A percentile compares a stretch with the other conserved stretches of the same genome.
These are phyloP conservation scores for Cloeon dipterum DNA, from an alignment of 2,888 invertebrate species.

Conservation along the genomic window DNA sequence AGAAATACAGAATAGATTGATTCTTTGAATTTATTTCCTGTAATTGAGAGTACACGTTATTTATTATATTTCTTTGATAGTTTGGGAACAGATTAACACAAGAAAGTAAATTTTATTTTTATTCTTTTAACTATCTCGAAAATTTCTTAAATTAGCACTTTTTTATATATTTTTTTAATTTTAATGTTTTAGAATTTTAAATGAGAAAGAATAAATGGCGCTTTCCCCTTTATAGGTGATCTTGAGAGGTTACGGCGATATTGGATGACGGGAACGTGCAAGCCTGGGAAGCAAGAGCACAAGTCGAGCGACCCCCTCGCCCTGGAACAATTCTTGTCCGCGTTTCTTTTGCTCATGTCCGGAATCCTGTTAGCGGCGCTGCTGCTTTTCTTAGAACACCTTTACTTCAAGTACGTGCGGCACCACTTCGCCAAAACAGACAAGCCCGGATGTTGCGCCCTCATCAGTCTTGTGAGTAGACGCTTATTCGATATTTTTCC, in stretches of 20 bases:
- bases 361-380: constrained; percentile 80
- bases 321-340: constrained; percentile 88
- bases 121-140: too few relatives aligned
- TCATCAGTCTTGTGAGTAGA: constrained; percentile 77
- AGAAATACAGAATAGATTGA: too few relatives aligned
- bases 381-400: constrained; percentile 70
- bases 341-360: constrained; percentile 84
- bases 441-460: constrained; percentile 77
- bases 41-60: too few relatives aligned
- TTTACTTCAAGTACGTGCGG: constrained; percentile 85
- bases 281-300: constrained; percentile 75
- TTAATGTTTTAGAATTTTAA: too few relatives aligned
- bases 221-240: constrained; percentile 57
- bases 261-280: constrained; percentile 95
- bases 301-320: constrained; percentile 77
- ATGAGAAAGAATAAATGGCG: too few relatives aligned
- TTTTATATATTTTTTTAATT: too few relatives aligned
- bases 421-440: constrained; percentile 72
- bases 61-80: too few relatives aligned
- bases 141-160: too few relatives aligned
- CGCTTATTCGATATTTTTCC: too few relatives aligned
- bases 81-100: too few relatives aligned
- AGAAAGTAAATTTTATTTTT: too few relatives aligned
- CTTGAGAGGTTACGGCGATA: constrained; percentile 81
- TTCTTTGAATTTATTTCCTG: too few relatives aligned